Evolutionary conservation across 2,888 invertebrate genomes (phyloP).

Genomic region (Patella depressa): DNA sequence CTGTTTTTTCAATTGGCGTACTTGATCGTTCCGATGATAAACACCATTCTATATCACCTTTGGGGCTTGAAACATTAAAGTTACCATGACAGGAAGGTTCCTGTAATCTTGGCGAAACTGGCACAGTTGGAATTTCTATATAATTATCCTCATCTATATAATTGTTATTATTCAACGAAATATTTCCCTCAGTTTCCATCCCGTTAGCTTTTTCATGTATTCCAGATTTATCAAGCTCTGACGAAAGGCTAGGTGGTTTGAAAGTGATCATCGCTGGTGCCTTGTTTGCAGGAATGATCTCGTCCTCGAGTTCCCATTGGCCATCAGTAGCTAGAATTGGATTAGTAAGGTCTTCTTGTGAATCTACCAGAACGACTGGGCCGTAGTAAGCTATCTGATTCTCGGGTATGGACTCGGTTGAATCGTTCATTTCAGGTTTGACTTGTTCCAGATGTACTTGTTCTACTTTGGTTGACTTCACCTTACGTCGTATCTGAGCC

Average conservation of each 20-base stretch:
- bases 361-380: background rate
- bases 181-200: too few relatives aligned
- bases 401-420: background rate
- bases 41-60: too few relatives aligned
- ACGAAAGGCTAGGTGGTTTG: too few relatives aligned
- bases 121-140: background rate
- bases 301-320: too few relatives aligned
- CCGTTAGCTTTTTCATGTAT: too few relatives aligned
- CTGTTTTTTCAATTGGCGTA: too few relatives aligned
- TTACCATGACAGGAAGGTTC: background rate
- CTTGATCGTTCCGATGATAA: too few relatives aligned
- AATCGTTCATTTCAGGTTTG: background rate
- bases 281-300: too few relatives aligned
- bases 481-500: background rate
- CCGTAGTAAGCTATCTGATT: conserved; percentile 5
- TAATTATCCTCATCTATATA: background rate
- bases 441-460: background rate
- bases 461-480: background rate
- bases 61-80: too few relatives aligned
- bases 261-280: too few relatives aligned
- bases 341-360: background rate
- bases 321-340: too few relatives aligned
- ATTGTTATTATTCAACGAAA: background rate
- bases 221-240: too few relatives aligned
- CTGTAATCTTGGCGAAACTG: background rate